Evolutionary conservation across 1,140 invertebrate genomes (phyloP).

Genomic region (Drosophila athabasca): DNA sequence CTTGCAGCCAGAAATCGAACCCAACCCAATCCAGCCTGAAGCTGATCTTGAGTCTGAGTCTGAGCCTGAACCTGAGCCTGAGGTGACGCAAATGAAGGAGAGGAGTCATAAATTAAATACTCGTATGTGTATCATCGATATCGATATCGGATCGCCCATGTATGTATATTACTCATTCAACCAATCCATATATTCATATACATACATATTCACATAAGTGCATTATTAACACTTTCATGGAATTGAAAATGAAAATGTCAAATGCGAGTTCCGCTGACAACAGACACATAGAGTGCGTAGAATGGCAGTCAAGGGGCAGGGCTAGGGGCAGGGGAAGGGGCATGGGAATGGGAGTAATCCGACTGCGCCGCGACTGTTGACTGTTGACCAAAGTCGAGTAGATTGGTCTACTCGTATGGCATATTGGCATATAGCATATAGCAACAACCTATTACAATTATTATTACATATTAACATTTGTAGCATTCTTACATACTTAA

Average conservation of each 20-base stretch:
- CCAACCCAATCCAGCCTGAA: neutral
- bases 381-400: slow-evolving; percentile 55
- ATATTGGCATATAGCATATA: slow-evolving; percentile 36
- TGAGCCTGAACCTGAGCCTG: neutral
- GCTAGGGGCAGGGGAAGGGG: slow-evolving; percentile 2
- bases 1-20: neutral
- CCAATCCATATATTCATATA: slow-evolving; percentile 7
- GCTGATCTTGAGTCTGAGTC: neutral
- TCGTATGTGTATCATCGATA: slow-evolving; percentile 23
- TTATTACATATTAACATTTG: slow-evolving; percentile 82
- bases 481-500: slow-evolving; percentile 83
- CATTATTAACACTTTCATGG: slow-evolving; percentile 62
- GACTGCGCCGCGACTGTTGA: slow-evolving; percentile 6
- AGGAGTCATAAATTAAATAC: slow-evolving; percentile 32
- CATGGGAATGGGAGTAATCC: neutral
- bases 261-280: slow-evolving; percentile 22
- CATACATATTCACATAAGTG: slow-evolving; percentile 28
- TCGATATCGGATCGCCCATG: slow-evolving; percentile 19
- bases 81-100: slow-evolving; percentile 20
- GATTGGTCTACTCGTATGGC: slow-evolving; percentile 28
- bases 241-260: slow-evolving; percentile 57
- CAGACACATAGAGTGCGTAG: slow-evolving; percentile 48
- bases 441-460: slow-evolving; percentile 73
- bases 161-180: slow-evolving; percentile 8
- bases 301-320: slow-evolving; percentile 23